Conservation (phyloP, 2,888 invertebrate species). For the Perdita meconis region DNA sequence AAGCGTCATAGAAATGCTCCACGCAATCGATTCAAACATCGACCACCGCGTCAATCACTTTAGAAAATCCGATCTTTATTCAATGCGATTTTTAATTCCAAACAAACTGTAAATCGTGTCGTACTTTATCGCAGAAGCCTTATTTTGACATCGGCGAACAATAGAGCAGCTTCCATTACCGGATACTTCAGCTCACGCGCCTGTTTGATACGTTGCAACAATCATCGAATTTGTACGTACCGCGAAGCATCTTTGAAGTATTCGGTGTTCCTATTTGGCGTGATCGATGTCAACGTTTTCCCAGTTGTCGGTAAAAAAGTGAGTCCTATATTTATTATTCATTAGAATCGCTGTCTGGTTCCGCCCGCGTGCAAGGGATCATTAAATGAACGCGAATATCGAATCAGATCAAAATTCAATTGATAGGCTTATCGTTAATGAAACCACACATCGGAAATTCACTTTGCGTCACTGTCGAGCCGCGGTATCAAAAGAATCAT, state of each 20-base stretch:
- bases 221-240: neutral
- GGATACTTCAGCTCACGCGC: neutral
- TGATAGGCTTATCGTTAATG: conserved; percentile 28
- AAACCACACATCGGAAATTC: conserved; percentile 12
- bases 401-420: no score
- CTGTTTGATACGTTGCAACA: no score
- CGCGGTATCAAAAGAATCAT: neutral
- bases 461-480: conserved; percentile 27
- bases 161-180: neutral
- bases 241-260: neutral
- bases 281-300: neutral
- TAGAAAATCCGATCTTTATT: neutral
- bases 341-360: conserved; percentile 20
- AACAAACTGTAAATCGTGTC: conserved; percentile 23
- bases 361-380: neutral
- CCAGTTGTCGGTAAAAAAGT: conserved; percentile 28
- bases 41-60: conserved; percentile 1
- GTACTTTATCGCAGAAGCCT: conserved; percentile 13
- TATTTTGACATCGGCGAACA: conserved; percentile 12
- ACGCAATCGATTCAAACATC: neutral
- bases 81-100: conserved; percentile 11
- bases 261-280: neutral
- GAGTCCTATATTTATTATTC: conserved; percentile 18
- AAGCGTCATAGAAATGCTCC: neutral
- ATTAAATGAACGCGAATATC: conserved; percentile 5